Conservation (phyloP, 2,797 vertebrate genomes). For the Limosa lapponica region DNA sequence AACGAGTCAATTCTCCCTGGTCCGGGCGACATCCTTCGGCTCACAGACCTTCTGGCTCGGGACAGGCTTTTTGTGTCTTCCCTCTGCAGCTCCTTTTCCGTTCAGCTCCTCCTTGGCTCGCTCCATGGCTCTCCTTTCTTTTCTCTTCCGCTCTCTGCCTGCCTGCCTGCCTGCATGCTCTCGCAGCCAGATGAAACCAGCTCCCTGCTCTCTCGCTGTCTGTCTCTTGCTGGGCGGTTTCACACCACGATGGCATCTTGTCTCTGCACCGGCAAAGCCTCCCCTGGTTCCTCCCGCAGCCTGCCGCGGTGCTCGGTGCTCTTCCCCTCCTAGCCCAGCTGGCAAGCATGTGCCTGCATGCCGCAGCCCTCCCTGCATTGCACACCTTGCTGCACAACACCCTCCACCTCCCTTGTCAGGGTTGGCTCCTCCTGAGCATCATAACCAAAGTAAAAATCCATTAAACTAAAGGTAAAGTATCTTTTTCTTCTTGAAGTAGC, state of each 20-base stretch:
- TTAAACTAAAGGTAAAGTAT: conserved; percentile 83
- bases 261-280: conserved; percentile 25
- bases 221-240: conserved; percentile 39
- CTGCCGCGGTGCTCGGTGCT: not conserved
- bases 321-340: not conserved
- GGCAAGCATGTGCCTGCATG: conserved; percentile 35
- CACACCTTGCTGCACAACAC: not conserved
- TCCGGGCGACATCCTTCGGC: conserved; percentile 69
- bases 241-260: conserved; percentile 38
- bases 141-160: conserved; percentile 41
- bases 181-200: not conserved
- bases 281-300: not conserved
- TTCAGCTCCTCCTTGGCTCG: conserved; percentile 49
- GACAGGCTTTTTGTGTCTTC: conserved; percentile 71
- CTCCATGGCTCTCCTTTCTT: conserved; percentile 53
- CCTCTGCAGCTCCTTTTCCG: conserved; percentile 54
- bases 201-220: conserved; percentile 23
- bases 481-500: conserved; percentile 75
- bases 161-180: conserved; percentile 53
- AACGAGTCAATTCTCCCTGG: conserved; percentile 71
- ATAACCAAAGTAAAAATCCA: conserved; percentile 77
- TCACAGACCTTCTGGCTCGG: conserved; percentile 72
- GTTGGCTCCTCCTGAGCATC: conserved; percentile 70
- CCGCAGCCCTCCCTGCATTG: not conserved
- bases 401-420: conserved; percentile 60